Base-by-base conservation (phyloP, 2,888 invertebrate genomes). In the Oscheius onirici region DNA sequence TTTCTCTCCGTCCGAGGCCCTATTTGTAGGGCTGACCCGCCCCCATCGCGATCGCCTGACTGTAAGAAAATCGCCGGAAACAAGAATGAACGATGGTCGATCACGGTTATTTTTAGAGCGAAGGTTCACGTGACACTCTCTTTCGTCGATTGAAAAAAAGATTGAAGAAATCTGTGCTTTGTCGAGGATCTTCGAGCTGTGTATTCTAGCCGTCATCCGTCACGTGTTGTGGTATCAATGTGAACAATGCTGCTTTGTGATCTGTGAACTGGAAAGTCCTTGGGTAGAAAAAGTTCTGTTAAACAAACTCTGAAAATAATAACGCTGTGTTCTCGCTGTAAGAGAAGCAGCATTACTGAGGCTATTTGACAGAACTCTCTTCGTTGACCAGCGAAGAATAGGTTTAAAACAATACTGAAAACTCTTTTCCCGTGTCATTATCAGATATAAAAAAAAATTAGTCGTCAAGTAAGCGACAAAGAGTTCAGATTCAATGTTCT, bases 71-170 rank as follows among this genome's bases (percentile, higher is more conserved):
- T 41, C 24, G 20, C 8, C 43, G 43, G 41, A 58, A 41, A 41
- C 41, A n/a, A 58, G 20, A 22, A 41, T 58, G 58, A 58, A 58
- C 58, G 58, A 58, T 41, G 58, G 43, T n/a, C 58, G 34, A 41
- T 58, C 58, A 58, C 43, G 22, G 40, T 41, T 58, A 58, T 58
- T 58, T 58, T 58, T 40, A 41, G 58, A 17, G 20, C 3, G 34
- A 43, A 43, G 34, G 34, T 34, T 20, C 46, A 46, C 46, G 17
- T 20, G 46, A 17, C 3, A 46, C 5, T 11, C n/a, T n/a, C 17
- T 20, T 46, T 46, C 20, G 46, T 46, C n/a, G n/a, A n/a, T 46
- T 3, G 3, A 17, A 8, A n/a, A n/a, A n/a, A n/a, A n/a, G n/a
- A n/a, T n/a, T n/a, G n/a, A n/a, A n/a, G n/a, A n/a, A n/a, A n/a